These are phyloP conservation scores for Dasypogon diadema DNA, from an alignment of 2,888 invertebrate genomes.

Conservation along the genomic window DNA sequence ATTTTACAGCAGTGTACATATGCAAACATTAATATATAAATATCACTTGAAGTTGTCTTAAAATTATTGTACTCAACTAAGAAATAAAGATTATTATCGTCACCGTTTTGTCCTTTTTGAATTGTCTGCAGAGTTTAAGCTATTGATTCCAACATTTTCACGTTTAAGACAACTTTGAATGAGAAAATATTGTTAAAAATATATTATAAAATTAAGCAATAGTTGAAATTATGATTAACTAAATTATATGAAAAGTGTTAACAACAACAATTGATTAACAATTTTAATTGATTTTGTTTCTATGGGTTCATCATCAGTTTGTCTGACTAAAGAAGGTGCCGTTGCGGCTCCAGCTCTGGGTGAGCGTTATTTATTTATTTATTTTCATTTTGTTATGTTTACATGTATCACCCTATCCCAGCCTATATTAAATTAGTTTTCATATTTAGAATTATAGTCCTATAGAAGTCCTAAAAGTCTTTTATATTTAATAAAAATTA, in stretches of 20 bases:
- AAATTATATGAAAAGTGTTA: conserved; percentile 20
- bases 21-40: no score
- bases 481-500: conserved; percentile 10
- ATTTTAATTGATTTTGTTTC: conserved; percentile 53
- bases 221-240: neutral
- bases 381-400: conserved; percentile 54
- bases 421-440: conserved; percentile 4
- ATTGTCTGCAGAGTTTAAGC: no score
- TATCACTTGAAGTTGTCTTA: no score
- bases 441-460: neutral
- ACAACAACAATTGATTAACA: conserved; percentile 18
- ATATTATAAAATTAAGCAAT: no score
- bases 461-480: conserved; percentile 12
- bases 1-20: no score
- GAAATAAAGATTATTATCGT: no score
- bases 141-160: no score
- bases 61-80: no score
- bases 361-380: conserved; percentile 69
- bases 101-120: no score
- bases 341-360: conserved; percentile 69
- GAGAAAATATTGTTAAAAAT: no score
- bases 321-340: conserved; percentile 70
- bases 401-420: conserved; percentile 30
- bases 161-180: no score
- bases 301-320: conserved; percentile 61